Evolutionary conservation across 2,888 invertebrate genomes (phyloP).

Genomic region (Itoplectis maculator): DNA sequence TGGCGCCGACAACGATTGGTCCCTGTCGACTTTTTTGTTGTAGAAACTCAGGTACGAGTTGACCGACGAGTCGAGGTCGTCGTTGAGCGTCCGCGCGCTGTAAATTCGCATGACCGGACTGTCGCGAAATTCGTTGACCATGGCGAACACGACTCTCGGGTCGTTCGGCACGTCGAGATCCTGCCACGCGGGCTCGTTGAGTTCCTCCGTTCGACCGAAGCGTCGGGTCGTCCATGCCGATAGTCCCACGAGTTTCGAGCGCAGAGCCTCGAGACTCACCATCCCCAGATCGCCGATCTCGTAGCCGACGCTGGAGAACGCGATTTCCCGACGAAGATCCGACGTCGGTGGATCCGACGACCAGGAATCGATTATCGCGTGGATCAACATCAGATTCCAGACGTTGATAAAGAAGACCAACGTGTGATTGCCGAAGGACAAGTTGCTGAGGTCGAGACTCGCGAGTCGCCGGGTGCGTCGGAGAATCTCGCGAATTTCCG

Average conservation of each 20-base stretch:
- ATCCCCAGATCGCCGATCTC: conserved; percentile 82
- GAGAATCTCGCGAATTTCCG: conserved; percentile 74
- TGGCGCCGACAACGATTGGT: conserved; percentile 69
- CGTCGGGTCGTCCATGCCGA: conserved; percentile 69
- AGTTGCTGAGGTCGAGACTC: conserved; percentile 78
- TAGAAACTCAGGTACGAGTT: conserved; percentile 75
- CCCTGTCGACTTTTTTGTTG: conserved; percentile 15
- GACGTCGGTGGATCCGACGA: conserved; percentile 72
- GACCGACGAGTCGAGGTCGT: conserved; percentile 72
- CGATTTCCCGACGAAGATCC: conserved; percentile 75
- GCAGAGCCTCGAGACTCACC: conserved; percentile 80
- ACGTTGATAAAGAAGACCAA: conserved; percentile 81
- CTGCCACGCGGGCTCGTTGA: conserved; percentile 81
- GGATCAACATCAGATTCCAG: conserved; percentile 83
- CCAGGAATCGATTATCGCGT: conserved; percentile 79
- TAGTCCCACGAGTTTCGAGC: conserved; percentile 77
- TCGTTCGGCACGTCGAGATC: conserved; percentile 80
- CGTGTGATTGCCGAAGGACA: conserved; percentile 81
- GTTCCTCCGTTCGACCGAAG: conserved; percentile 76
- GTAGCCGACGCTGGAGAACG: conserved; percentile 80
- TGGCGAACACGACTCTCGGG: conserved; percentile 79
- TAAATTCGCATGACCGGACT: conserved; percentile 77
- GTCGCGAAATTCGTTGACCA: conserved; percentile 79
- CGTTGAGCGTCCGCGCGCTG: conserved; percentile 75
- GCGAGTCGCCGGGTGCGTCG: conserved; percentile 75